These are phyloP conservation scores for Sciaenops ocellatus DNA, from an alignment of 2,797 vertebrate species.

Conservation along the genomic window DNA sequence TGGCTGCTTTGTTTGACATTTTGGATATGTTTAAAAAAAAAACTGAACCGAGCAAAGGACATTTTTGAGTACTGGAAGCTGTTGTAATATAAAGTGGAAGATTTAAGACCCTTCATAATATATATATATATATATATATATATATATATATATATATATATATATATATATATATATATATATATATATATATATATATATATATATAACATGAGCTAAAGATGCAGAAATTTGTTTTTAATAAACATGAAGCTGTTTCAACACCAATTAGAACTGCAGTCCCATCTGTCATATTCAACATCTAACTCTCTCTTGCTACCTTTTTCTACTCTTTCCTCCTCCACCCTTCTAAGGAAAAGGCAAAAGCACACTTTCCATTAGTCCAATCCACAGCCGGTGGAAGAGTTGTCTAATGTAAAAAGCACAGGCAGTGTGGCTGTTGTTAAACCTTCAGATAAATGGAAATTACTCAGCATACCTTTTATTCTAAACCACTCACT, in stretches of 20 bases:
- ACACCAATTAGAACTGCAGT: constrained; percentile 20
- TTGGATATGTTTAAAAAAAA: constrained; percentile 4
- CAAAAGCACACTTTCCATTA: constrained; percentile 58
- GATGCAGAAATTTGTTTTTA: constrained; percentile 32
- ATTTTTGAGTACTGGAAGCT: constrained; percentile 1
- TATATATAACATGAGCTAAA: neutral
- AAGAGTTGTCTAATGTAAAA: constrained; percentile 63
- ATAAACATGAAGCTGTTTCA: constrained; percentile 34
- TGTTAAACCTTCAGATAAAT: constrained; percentile 73
- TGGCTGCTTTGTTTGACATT: constrained; percentile 30
- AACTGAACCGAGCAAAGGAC: neutral
- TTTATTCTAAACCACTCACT: too few species aligned
- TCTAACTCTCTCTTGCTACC: constrained; percentile 4
- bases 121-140: neutral
- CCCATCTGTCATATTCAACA: constrained; percentile 37
- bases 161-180: too few species aligned
- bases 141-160: too few species aligned
- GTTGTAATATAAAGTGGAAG: constrained; percentile 9
- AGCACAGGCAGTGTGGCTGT: constrained; percentile 54
- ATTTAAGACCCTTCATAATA: constrained; percentile 39
- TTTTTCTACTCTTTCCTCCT: constrained; percentile 6
- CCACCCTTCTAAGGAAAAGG: constrained; percentile 46
- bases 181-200: neutral
- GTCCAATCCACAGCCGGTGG: constrained; percentile 52
- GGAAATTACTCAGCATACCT: constrained; percentile 76